phyloP scores from a whole-genome alignment of 2,888 invertebrate species.

The Drosophila kanekoi region DNA sequence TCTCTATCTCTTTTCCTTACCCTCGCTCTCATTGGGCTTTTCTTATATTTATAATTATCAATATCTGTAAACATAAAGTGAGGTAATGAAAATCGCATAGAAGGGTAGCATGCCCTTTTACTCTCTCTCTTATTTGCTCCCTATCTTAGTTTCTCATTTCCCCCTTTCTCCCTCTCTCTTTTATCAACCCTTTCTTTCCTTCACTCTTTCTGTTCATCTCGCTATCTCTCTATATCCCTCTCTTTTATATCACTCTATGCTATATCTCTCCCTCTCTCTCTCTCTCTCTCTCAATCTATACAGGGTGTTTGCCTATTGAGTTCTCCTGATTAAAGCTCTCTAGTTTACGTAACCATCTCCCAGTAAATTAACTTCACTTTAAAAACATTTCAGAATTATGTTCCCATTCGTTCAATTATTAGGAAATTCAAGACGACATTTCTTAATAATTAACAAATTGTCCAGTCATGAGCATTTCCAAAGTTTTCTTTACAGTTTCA shows the following conservation, averaged over 20 bases:
- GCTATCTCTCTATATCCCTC: background rate
- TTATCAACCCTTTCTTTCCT: background rate
- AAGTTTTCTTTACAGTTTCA: background rate
- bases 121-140: background rate
- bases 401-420: constrained; percentile 18
- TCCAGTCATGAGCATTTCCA: constrained; percentile 11
- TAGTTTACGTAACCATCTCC: too few relatives aligned
- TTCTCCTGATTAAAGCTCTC: background rate
- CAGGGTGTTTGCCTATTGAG: background rate
- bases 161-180: too few relatives aligned
- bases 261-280: background rate
- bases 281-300: background rate
- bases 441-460: constrained; percentile 35
- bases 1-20: background rate
- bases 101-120: background rate
- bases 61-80: background rate
- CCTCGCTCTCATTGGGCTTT: background rate
- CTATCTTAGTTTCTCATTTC: background rate
- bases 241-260: too few relatives aligned
- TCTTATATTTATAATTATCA: background rate
- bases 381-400: constrained; percentile 27
- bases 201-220: too few relatives aligned
- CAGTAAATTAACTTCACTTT: constrained; percentile 18
- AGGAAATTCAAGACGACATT: constrained; percentile 12
- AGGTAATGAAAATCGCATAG: background rate